Evolutionary conservation across 2,797 vertebrate genomes (phyloP), one percentile per base, ranked within the genome.

Genomic region (Characodon lateralis): DNA sequence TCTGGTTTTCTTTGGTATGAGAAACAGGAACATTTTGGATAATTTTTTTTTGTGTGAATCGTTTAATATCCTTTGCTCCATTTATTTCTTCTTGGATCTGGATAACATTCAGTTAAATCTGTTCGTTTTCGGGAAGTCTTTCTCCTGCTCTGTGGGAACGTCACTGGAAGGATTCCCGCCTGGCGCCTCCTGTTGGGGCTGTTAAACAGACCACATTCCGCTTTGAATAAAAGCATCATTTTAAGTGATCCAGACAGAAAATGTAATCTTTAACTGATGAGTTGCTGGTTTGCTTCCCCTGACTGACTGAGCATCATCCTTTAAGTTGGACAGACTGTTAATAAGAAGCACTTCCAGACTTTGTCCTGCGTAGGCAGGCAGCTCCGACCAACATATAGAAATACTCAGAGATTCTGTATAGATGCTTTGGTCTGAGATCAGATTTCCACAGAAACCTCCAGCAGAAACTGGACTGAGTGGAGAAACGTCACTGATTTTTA

Each of bases 1-100:
- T 35, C 63, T 53, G 48, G 8, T 59, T 69, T 50, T 81, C 79
- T 83, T 86, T 86, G 81, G 81, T 77, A 13, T 77, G 31, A 74
- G 2, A 77, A 59, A 74, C 61, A 26, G 46, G 51, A 39, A 20
- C 28, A 59, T 59, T 59, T 59, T 31, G 51, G 50, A 14, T 26
- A 2, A 61, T 31, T 31, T 28, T 31, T 28, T 14, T 10, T 9
- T 14, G 26, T 26, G 14, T 28, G 5, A 24, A 6, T 35, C 5
- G 53, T 55, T 24, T 55, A 55, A 22, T 55, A 22, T 24, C 53
- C 6, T 65, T 65, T 39, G 8, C 10, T 18, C 26, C 13, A 3
- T n/a, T 26, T n/a, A 8, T 43, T n/a, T 7, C 24, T 70, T 14
- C 68, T 70, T 16, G 28, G 13, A 24, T 14, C 4, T 35, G 28